A percentile compares a stretch with the other conserved stretches of the same genome.
Conservation (phyloP, 2,888 invertebrate genomes). For the Tortricodes alternella region DNA sequence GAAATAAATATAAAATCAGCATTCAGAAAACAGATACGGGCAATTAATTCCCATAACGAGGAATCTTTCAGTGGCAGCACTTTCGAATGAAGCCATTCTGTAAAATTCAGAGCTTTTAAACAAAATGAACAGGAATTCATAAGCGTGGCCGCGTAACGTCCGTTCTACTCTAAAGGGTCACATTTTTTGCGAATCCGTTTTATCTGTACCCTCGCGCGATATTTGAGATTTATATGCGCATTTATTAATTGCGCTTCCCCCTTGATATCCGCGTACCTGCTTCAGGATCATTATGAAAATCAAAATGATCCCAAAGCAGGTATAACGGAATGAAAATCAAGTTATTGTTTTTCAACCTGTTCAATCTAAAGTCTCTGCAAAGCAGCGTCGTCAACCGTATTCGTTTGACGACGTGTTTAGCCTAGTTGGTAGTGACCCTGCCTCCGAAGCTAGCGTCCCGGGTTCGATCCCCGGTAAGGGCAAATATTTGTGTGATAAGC, state of each 20-base stretch:
- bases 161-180: not conserved
- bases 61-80: slow-evolving; percentile 5
- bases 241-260: slow-evolving; percentile 8
- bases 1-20: slow-evolving; percentile 1
- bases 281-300: too few species aligned
- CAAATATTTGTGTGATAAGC: too few species aligned
- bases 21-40: slow-evolving; percentile 4
- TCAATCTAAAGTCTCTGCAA: too few species aligned
- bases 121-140: slow-evolving; percentile 30
- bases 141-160: slow-evolving; percentile 19
- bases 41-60: slow-evolving; percentile 9
- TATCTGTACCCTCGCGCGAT: slow-evolving; percentile 14
- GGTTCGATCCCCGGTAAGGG: too few species aligned
- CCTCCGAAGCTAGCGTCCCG: too few species aligned
- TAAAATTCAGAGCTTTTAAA: slow-evolving; percentile 23
- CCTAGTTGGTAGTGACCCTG: too few species aligned
- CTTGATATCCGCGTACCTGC: too few species aligned
- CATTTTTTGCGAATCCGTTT: slow-evolving; percentile 23
- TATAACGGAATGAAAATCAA: too few species aligned
- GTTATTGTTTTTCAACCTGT: too few species aligned
- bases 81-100: slow-evolving; percentile 17
- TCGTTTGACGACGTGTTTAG: too few species aligned
- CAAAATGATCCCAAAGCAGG: too few species aligned
- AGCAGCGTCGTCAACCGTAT: too few species aligned
- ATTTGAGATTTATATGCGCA: slow-evolving; percentile 18